Evolutionary conservation across 1,140 invertebrate species (phyloP).

Genomic region (Leptinotarsa undecemlineata): DNA sequence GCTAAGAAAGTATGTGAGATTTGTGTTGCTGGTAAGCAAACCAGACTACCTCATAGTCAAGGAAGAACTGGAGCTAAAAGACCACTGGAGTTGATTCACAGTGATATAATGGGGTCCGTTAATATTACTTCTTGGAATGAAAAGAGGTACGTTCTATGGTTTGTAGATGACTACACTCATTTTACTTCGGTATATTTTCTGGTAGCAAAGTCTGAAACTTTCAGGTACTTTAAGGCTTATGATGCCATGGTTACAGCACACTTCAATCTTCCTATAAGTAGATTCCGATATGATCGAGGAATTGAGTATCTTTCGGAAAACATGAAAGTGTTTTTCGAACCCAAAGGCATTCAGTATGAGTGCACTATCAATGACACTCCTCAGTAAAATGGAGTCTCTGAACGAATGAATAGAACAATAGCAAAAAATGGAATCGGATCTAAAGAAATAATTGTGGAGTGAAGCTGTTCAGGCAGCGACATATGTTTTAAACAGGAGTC

Average conservation of each 20-base stretch:
- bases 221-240: slow-evolving; percentile 44
- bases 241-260: slow-evolving; percentile 29
- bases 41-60: neutral
- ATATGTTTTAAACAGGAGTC: slow-evolving; percentile 36
- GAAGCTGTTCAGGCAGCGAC: slow-evolving; percentile 50
- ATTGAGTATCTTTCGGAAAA: slow-evolving; percentile 33
- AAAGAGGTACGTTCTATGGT: slow-evolving; percentile 50
- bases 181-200: slow-evolving; percentile 50
- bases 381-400: slow-evolving; percentile 57
- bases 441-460: slow-evolving; percentile 52
- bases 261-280: slow-evolving; percentile 26
- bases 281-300: slow-evolving; percentile 37
- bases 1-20: neutral
- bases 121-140: slow-evolving; percentile 45
- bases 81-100: slow-evolving; percentile 50
- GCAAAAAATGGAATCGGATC: slow-evolving; percentile 47
- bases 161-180: slow-evolving; percentile 53
- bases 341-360: slow-evolving; percentile 39
- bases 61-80: neutral
- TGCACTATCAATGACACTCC: slow-evolving; percentile 52
- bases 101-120: slow-evolving; percentile 53
- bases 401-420: slow-evolving; percentile 53
- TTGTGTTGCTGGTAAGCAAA: slow-evolving; percentile 1
- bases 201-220: slow-evolving; percentile 49
- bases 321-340: slow-evolving; percentile 25